A percentile compares a stretch with the other conserved stretches of the same genome.
These are phyloP conservation scores for Calidris pugnax DNA, from an alignment of 2,113 vertebrate species.

Conservation along the genomic window DNA sequence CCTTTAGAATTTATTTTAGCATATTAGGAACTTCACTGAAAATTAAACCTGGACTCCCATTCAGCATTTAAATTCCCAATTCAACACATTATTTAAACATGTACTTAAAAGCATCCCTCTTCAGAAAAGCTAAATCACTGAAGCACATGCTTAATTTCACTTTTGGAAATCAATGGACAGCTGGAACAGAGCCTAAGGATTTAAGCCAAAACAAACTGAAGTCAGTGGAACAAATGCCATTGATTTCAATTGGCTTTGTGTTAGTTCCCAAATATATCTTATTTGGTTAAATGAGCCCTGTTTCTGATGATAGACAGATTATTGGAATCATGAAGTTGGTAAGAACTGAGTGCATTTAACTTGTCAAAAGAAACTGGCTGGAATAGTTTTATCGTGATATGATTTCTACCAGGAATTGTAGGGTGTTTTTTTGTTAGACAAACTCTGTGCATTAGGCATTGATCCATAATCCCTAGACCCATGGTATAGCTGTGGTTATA, in stretches of 20 bases:
- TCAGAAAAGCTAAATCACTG: background rate
- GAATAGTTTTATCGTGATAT: background rate
- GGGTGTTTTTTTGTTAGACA: background rate
- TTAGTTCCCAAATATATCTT: background rate
- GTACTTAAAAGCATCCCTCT: background rate
- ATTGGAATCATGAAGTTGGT: background rate
- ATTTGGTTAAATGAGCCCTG: background rate
- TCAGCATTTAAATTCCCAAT: background rate
- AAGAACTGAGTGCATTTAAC: background rate
- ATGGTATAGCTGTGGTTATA: background rate
- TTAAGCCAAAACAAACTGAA: background rate
- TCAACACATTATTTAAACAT: background rate
- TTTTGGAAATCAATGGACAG: background rate
- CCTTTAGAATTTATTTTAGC: background rate
- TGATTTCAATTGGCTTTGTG: background rate
- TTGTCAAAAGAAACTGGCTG: background rate
- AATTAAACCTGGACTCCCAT: background rate
- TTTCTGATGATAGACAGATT: background rate
- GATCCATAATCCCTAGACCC: background rate
- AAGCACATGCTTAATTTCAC: background rate
- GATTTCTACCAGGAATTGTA: background rate
- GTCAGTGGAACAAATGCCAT: background rate
- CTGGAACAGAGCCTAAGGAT: background rate
- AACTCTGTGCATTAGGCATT: background rate
- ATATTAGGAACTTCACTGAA: background rate